Conservation (phyloP, 92 coral and sea anemone species). For the Zoanthus sansibaricus region DNA sequence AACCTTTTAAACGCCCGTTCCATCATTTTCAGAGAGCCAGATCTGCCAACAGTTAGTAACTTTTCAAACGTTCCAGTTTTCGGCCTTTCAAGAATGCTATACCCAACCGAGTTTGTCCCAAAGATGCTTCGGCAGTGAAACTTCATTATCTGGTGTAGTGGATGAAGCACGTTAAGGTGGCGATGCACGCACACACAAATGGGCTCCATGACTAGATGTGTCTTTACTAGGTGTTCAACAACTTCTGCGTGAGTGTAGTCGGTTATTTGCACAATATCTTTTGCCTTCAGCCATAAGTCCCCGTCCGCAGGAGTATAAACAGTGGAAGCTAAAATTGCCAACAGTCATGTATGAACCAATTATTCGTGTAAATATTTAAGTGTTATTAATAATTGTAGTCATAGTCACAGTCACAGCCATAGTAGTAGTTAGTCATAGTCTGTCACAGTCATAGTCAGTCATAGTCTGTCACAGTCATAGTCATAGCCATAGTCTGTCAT, state of each 20-base stretch:
- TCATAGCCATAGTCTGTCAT: too few species aligned
- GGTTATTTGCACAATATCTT: slow-evolving; percentile 74
- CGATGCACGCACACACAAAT: slow-evolving; percentile 75
- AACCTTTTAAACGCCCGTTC: slow-evolving; percentile 43
- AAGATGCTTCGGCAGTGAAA: slow-evolving; percentile 72
- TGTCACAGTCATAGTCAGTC: neutral
- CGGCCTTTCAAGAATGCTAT: slow-evolving; percentile 50
- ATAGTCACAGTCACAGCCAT: neutral
- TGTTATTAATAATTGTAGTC: neutral
- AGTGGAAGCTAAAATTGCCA: slow-evolving; percentile 56
- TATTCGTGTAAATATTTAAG: neutral
- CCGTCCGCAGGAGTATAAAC: slow-evolving; percentile 80
- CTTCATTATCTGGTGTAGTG: slow-evolving; percentile 69
- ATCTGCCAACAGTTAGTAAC: slow-evolving; percentile 58
- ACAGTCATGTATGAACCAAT: neutral
- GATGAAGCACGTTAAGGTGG: slow-evolving; percentile 66
- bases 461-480: too few species aligned
- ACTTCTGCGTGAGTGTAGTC: slow-evolving; percentile 69
- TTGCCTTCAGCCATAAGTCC: slow-evolving; percentile 77
- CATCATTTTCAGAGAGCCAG: slow-evolving; percentile 63
- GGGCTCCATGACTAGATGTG: slow-evolving; percentile 78
- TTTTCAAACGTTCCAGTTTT: slow-evolving; percentile 63
- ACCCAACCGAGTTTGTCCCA: slow-evolving; percentile 75
- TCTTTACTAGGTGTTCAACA: slow-evolving; percentile 77
- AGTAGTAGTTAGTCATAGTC: too few species aligned